Conservation (phyloP, 2,797 vertebrate genomes). For the Pygocentrus nattereri region DNA sequence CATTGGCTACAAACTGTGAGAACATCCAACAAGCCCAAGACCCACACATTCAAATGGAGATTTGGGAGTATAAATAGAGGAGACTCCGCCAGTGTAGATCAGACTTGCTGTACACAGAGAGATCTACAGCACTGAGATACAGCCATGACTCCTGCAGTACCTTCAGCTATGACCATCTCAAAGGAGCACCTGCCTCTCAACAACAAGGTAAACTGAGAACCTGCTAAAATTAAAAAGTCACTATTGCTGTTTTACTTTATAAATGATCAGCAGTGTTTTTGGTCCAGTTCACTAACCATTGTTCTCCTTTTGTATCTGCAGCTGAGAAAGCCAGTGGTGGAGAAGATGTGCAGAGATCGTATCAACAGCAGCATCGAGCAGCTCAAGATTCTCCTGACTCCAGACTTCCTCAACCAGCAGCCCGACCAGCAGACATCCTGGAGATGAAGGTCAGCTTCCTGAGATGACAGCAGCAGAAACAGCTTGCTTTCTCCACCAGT, state of each 20-base stretch:
- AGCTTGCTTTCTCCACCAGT: constrained; percentile 58
- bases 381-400: constrained; percentile 72
- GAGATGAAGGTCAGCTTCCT: constrained; percentile 80
- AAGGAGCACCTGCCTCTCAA: constrained; percentile 69
- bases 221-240: background rate
- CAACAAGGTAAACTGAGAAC: constrained; percentile 74
- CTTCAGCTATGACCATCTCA: constrained; percentile 64
- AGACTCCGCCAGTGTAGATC: constrained; percentile 58
- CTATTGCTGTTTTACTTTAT: background rate
- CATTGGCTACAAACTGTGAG: constrained; percentile 90
- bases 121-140: constrained; percentile 69
- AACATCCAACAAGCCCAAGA: constrained; percentile 77
- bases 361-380: no score
- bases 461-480: constrained; percentile 61
- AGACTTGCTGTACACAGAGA: constrained; percentile 67
- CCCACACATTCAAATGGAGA: constrained; percentile 86
- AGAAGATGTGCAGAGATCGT: constrained; percentile 67
- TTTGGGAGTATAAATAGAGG: constrained; percentile 82
- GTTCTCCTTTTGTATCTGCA: constrained; percentile 32
- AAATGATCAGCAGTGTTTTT: background rate
- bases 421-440: constrained; percentile 80
- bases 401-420: constrained; percentile 74
- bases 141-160: constrained; percentile 79
- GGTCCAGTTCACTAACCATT: background rate
- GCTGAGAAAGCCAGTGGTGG: constrained; percentile 43